phyloP scores from a whole-genome alignment of 2,797 vertebrate species.

The Gorsachius magnificus region DNA sequence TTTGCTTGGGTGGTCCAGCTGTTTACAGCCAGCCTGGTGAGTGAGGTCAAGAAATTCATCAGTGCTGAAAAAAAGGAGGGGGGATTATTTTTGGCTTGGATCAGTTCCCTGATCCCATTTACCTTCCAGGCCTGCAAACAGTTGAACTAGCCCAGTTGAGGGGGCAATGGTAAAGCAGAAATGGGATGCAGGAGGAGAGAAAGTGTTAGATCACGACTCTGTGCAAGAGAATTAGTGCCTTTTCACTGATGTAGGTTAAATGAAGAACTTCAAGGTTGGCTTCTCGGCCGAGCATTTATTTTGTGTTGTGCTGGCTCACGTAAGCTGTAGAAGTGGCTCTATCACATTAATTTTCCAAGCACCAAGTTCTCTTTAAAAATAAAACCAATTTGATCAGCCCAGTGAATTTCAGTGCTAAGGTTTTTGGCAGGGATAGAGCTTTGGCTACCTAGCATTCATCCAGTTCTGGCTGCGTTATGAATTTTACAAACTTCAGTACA shows the following conservation, averaged over 20 bases:
- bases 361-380: neutral
- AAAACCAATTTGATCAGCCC: neutral
- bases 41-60: conserved; percentile 2
- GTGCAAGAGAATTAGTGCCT: neutral
- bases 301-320: neutral
- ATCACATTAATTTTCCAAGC: neutral
- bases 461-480: neutral
- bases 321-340: neutral
- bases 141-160: neutral
- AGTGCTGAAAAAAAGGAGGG: neutral
- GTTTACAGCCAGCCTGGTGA: conserved; percentile 35
- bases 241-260: neutral
- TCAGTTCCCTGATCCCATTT: neutral
- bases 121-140: neutral
- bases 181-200: neutral
- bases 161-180: neutral
- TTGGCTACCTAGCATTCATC: neutral
- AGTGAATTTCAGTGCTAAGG: neutral
- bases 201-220: neutral
- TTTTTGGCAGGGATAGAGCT: neutral
- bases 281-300: neutral
- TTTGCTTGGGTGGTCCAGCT: conserved; percentile 65
- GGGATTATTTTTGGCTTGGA: conserved; percentile 17
- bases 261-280: neutral
- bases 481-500: neutral